Base-by-base conservation (phyloP, 1,140 invertebrate species). In the Hermetia illucens region DNA sequence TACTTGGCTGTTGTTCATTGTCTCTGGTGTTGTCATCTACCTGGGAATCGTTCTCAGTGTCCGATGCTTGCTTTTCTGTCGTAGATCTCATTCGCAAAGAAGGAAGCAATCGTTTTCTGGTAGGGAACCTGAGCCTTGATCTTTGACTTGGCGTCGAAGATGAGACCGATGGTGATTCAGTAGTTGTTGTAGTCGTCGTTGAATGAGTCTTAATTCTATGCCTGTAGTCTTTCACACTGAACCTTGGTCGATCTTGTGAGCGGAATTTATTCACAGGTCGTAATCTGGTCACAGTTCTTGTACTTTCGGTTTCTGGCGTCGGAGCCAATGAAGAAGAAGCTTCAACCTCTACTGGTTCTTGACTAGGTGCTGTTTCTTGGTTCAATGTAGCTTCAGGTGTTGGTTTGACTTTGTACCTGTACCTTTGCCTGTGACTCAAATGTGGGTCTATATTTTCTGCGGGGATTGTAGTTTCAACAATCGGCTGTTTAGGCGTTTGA, bases 171-270 rank as follows among this genome's bases (percentile, higher is more conserved):
- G 24, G 22, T 30, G 15, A 27, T 20, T 42, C 44, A 21, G 54
- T 43, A 24, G 64, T 65, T 13, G 69, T 69, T 8, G 70, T 66
- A 4, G 64, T 65, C 50, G 59, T 70, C 16, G 52, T 42, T 42
- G 49, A 43, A 40, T 62, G 55, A 3, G 24, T 27, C 13, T 13
- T 27, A 12, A 67, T 41, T 36, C 65, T 48, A 36, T 51, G 65
- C 47, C 68, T 64, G 36, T 72, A 72, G 48, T 74, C 70, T 55
- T 74, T 72, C 5, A 74, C 66, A 44, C 69, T 74, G 44, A 74
- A 74, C 50, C 64, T 56, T 5, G 70, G 70, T 34, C 70, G 48
- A 21, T 66, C 65, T 21, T 47, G 52, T 12, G 43, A 40, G 33
- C 55, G 45, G 32, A 48, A 57, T 34, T 52, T 53, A 9, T 45